Evolutionary conservation across 2,888 invertebrate species (phyloP).

Genomic region (Diarsia dahlii): DNA sequence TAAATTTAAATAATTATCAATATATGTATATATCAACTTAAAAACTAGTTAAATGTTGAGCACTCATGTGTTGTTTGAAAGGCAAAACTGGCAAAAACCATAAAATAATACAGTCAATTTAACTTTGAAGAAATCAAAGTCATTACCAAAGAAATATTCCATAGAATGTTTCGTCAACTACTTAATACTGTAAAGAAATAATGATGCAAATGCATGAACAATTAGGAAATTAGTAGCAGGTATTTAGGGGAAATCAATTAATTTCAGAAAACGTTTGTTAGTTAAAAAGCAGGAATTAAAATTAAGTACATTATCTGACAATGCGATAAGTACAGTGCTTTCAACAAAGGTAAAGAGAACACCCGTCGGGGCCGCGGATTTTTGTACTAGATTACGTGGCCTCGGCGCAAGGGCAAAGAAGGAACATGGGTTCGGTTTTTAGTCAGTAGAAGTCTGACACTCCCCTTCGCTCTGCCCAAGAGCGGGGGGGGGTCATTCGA

Average conservation of each 20-base stretch:
- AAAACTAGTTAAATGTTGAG: no score
- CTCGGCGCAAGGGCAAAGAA: no score
- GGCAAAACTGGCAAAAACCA: background rate
- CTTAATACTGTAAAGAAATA: background rate
- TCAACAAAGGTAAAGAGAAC: background rate
- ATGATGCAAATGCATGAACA: background rate
- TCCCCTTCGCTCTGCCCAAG: no score
- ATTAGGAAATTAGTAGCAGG: background rate
- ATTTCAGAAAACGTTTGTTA: background rate
- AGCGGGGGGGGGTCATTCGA: no score
- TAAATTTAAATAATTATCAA: background rate
- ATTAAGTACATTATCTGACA: background rate
- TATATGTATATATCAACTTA: no score
- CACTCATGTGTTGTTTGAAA: no score
- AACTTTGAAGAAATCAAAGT: background rate
- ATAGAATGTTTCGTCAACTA: background rate
- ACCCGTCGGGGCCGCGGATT: no score
- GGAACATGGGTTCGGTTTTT: no score
- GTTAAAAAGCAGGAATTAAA: no score
- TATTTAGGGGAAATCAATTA: no score
- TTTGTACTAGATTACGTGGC: no score
- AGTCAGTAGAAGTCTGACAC: no score
- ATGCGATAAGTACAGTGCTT: background rate
- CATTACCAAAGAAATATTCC: background rate
- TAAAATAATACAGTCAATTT: background rate